phyloP scores from a whole-genome alignment of 1,140 invertebrate species.

The Euwallacea fornicatus region DNA sequence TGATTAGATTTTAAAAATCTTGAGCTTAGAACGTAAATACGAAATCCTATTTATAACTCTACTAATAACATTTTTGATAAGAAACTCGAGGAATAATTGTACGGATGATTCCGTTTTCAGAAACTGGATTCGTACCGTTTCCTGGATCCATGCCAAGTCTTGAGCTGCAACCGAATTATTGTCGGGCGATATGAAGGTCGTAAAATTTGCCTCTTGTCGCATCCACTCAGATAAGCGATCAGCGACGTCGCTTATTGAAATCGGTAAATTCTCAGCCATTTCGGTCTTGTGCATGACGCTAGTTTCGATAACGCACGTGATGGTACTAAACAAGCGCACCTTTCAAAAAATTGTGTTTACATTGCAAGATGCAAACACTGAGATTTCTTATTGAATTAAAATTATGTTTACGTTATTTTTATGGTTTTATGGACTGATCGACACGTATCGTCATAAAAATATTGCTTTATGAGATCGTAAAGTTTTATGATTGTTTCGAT shows the following conservation, averaged over 20 bases:
- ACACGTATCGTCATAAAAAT: conserved; percentile 7
- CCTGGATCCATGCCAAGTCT: conserved; percentile 10
- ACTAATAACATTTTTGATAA: no score
- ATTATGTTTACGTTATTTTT: conserved; percentile 1
- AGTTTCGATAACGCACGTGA: no score
- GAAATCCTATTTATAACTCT: no score
- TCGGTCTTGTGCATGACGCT: no score
- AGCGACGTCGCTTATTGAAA: conserved; percentile 4
- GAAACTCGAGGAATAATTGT: no score
- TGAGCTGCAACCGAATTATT: conserved; percentile 1
- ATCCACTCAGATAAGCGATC: conserved; percentile 5
- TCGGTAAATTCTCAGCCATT: background rate
- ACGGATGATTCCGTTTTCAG: background rate
- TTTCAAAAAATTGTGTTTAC: no score
- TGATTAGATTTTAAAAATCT: no score
- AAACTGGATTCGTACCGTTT: conserved; percentile 3
- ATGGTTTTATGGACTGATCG: conserved; percentile 1
- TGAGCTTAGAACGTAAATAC: no score
- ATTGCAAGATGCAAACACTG: no score
- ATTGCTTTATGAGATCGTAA: conserved; percentile 9
- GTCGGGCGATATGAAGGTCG: conserved; percentile 3
- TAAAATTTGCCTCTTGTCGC: conserved; percentile 13
- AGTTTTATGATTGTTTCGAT: background rate
- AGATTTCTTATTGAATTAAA: no score
- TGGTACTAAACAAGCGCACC: no score